Evolutionary conservation across 2,888 invertebrate species (phyloP), one percentile per base, ranked within the genome.

Genomic region (Palloptera scutellata): DNA sequence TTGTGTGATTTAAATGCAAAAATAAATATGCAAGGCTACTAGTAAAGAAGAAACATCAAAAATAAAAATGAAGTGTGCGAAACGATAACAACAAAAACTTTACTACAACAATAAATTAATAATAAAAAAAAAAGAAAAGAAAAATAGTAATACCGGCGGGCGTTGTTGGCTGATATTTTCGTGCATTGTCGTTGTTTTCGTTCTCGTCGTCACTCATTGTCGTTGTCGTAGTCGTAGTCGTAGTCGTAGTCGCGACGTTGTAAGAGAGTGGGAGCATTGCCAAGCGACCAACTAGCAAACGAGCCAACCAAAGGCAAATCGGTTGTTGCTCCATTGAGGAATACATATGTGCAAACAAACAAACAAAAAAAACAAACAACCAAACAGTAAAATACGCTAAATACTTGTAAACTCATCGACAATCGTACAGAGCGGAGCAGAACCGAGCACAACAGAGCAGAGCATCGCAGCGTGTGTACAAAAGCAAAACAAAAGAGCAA

Each of bases 251-350:
- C n/a, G n/a, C n/a, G n/a, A n/a, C 30, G 6, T 30, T 6, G 2
- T 30, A 30, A 30, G 30, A 30, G 30, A 30, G 30, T 30, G 30
- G 30, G 30, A 30, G 30, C 30, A 30, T 30, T 30, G 30, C 30
- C 30, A 30, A 30, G 6, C 30, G 30, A 30, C 30, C 30, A 30
- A 30, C 30, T n/a, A n/a, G n/a, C n/a, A 6, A 30, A 30, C 30
- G 30, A 30, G 30, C 30, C 30, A 30, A 30, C 51, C 51, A 48
- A 48, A 13, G 51, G 51, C 15, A n/a, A 12, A 12, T 51, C 52
- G 61, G 61, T 61, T 53, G 53, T 53, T 54, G 60, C 67, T 63
- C 63, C 60, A 64, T 68, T 64, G 67, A 64, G 52, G 63, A 67
- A 67, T 10, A 43, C 48, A n/a, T 15, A 48, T 52, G 10, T 57